Base-by-base conservation (phyloP, 2,797 vertebrate species). In the Bradypodion ventrale region DNA sequence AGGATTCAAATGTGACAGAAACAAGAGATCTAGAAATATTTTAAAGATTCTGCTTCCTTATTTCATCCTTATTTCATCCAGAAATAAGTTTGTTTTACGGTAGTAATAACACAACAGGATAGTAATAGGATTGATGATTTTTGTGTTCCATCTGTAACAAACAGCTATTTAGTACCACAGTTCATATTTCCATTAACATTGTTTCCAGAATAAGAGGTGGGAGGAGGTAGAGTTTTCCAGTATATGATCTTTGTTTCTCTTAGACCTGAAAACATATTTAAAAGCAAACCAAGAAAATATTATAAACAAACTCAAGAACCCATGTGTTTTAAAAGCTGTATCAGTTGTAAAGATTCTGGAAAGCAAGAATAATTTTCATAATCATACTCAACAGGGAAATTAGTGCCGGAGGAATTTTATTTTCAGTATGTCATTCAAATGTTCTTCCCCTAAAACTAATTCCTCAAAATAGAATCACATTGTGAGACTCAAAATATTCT, bases 371-470 rank as follows among this genome's bases (percentile, higher is more conserved):
- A 82, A 46, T 74, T 37, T 40, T 4, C 37, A 56, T 74, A 70
- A 85, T 25, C 21, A 29, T 83, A 40, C 83, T 83, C 60, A 37
- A 1, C 0, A 72, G 78, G 74, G 75, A 68, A 70, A 90, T 84
- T 10, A 75, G 44, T 56, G 62, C 56, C 35, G 27, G 40, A 5
- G 27, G 56, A 27, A 77, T 88, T 56, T 49, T 40, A 80, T 85
- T 60, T 60, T 84, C 78, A 72, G 0, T 84, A n/a, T 3, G 4
- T 29, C 25, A 1, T 77, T 90, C 87, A 46, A 72, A 84, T 84
- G 2, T 77, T 75, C 60, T 69, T 49, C 78, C 10, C 86, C n/a
- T n/a, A 80, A 88, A 32, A 65, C 25, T 2, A 69, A 79, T 91
- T 42, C 23, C 56, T 0, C 2, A 82, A 59, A 75, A 89, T 89